Conservation (phyloP, 92 coral and sea anemone genomes). For the Epizoanthus fatuus region DNA sequence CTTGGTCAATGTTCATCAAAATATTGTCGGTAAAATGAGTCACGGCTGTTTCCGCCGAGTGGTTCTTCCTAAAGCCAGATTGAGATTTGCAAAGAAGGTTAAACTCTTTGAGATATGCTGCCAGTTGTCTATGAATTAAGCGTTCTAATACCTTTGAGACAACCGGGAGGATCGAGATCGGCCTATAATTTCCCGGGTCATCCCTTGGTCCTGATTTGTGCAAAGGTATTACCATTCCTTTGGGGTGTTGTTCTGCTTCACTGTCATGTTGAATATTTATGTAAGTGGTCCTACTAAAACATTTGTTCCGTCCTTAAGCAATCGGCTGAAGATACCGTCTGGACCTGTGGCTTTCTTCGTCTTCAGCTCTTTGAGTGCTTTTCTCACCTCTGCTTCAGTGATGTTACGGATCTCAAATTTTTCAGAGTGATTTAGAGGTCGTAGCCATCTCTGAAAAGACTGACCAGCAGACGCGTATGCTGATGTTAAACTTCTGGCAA, state of each 20-base stretch:
- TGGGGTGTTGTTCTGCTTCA: slow-evolving; percentile 55
- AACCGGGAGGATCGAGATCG: too few relatives aligned
- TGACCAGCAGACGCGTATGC: too few relatives aligned
- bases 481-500: too few relatives aligned
- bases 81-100: too few relatives aligned
- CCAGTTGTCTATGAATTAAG: too few relatives aligned
- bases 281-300: slow-evolving; percentile 60
- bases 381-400: slow-evolving; percentile 57
- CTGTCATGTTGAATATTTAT: slow-evolving; percentile 57
- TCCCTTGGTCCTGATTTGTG: slow-evolving; percentile 52
- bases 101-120: too few relatives aligned
- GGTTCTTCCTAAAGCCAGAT: too few relatives aligned
- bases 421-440: slow-evolving; percentile 20
- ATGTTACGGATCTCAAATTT: slow-evolving; percentile 44
- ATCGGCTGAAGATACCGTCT: slow-evolving; percentile 41
- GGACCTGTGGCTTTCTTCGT: slow-evolving; percentile 59
- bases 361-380: slow-evolving; percentile 56
- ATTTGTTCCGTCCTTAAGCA: slow-evolving; percentile 67
- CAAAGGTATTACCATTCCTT: slow-evolving; percentile 55
- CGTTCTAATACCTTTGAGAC: too few relatives aligned
- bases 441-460: slow-evolving; percentile 8
- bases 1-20: too few relatives aligned
- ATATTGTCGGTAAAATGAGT: too few relatives aligned
- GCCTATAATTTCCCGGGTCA: neutral
- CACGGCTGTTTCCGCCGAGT: too few relatives aligned